Percentiles rank a stretch among this genome's conserved stretches.
Conservation (phyloP, 2,113 vertebrate species). For the Sphyrna mokarran region DNA sequence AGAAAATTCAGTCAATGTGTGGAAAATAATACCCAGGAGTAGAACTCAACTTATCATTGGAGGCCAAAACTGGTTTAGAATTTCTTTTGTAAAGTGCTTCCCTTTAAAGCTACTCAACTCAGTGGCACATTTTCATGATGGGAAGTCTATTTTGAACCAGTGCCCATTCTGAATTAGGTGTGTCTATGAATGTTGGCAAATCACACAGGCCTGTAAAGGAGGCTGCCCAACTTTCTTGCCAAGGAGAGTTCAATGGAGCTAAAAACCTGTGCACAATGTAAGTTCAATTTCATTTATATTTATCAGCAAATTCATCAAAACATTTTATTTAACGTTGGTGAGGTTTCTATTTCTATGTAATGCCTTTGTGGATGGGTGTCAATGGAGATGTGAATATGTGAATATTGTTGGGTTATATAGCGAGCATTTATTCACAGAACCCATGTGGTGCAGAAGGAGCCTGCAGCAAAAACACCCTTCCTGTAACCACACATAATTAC, state of each 20-base stretch:
- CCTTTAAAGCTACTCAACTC: not conserved
- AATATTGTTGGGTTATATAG: no score
- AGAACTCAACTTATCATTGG: not conserved
- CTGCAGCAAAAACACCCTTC: no score
- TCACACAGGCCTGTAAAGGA: not conserved
- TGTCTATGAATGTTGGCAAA: no score
- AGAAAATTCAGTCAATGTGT: not conserved
- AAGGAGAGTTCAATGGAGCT: not conserved
- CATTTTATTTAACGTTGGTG: not conserved
- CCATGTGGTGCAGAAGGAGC: no score
- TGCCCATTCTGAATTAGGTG: not conserved
- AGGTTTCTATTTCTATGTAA: no score
- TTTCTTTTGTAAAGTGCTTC: not conserved
- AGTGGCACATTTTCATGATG: not conserved
- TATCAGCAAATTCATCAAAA: not conserved
- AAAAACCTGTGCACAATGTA: not conserved
- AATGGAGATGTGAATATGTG: no score
- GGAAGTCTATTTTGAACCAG: not conserved
- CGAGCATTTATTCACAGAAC: no score
- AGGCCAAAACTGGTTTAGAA: not conserved
- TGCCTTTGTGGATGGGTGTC: no score
- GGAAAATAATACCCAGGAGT: not conserved
- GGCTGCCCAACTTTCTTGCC: not conserved
- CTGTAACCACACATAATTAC: no score
- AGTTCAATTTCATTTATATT: not conserved